phyloP scores from a whole-genome alignment of 2,888 invertebrate genomes.

The Allygus modestus region DNA sequence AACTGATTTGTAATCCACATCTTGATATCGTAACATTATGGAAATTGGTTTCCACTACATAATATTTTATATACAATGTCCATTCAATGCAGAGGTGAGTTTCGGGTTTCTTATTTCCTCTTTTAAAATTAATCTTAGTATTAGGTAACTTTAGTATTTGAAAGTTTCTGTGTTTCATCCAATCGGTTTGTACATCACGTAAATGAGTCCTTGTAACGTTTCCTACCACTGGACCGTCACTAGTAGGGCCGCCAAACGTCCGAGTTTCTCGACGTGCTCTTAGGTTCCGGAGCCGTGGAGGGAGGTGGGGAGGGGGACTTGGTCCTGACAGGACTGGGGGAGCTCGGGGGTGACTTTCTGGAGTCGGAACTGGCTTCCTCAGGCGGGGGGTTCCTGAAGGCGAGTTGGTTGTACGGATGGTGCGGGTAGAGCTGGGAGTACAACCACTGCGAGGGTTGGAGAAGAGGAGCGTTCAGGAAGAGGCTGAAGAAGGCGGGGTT shows the following conservation, averaged over 20 bases:
- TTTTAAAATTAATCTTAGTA: too few species aligned
- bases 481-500: conserved; percentile 74
- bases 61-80: too few species aligned
- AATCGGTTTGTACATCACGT: too few species aligned
- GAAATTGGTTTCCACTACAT: too few species aligned
- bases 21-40: too few species aligned
- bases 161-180: too few species aligned
- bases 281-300: conserved; percentile 68
- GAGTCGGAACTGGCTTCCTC: conserved; percentile 61
- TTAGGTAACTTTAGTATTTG: too few species aligned
- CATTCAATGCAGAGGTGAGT: too few species aligned
- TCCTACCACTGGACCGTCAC: conserved; percentile 59
- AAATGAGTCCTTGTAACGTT: neutral
- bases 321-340: conserved; percentile 58
- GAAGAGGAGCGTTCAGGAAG: conserved; percentile 85
- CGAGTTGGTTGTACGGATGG: conserved; percentile 69
- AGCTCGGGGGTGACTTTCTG: conserved; percentile 64
- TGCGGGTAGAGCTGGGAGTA: conserved; percentile 87
- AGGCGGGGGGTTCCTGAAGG: conserved; percentile 62
- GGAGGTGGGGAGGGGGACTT: conserved; percentile 64
- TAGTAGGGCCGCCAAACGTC: conserved; percentile 90
- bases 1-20: neutral
- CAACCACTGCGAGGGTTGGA: conserved; percentile 88
- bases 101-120: too few species aligned
- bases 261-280: conserved; percentile 76